Evolutionary conservation across 2,113 vertebrate species (phyloP), one percentile per base, ranked within the genome.

Genomic region (Pao palembangensis): DNA sequence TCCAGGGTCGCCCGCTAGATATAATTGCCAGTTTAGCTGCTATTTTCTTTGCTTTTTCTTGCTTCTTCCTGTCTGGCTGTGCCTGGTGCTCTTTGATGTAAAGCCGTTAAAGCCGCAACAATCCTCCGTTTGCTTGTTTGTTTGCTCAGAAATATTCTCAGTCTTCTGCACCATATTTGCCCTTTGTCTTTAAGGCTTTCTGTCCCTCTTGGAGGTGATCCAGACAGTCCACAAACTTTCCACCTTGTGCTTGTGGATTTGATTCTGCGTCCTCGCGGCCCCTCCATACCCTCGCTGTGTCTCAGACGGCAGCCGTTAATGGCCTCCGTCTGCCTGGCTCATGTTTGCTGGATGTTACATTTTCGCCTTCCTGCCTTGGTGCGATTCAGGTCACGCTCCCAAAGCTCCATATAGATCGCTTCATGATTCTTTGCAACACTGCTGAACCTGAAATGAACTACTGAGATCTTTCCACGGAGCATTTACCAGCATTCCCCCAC

Each of bases 391-490:
- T 15, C 90, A 90, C 83, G 86, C 76, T 85, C 90, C 87, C 89
- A 82, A 88, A 90, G 84, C 84, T 89, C 90, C 89, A 52, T 68
- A 43, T 83, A 77, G 83, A 84, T 74, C 83, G 57, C 83, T 83
- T 88, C 82, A 85, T 68, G 79, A 87, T 84, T 90, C 80, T 89
- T 85, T 92, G 91, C 91, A 91, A 90, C 89, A 89, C 75, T 83
- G 79, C 77, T 92, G 90, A 93, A 92, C 91, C 91, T 86, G 87
- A 92, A 93, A 87, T 92, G 91, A 93, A 88, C 88, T 84, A 87
- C 80, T 73, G 79, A 84, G 76, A 83, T 71, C 17, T 73, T 64
- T 59, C 59, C 58, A 60, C 51, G 41, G 50, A 55, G 43, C n/a
- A 41, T 73, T 73, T 68, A 25, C 61, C 17, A 58, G 57, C 43